Percentiles rank a stretch among this genome's conserved stretches.
phyloP scores from a whole-genome alignment of 2,797 vertebrate species.

The Pyrocephalus nanus region DNA sequence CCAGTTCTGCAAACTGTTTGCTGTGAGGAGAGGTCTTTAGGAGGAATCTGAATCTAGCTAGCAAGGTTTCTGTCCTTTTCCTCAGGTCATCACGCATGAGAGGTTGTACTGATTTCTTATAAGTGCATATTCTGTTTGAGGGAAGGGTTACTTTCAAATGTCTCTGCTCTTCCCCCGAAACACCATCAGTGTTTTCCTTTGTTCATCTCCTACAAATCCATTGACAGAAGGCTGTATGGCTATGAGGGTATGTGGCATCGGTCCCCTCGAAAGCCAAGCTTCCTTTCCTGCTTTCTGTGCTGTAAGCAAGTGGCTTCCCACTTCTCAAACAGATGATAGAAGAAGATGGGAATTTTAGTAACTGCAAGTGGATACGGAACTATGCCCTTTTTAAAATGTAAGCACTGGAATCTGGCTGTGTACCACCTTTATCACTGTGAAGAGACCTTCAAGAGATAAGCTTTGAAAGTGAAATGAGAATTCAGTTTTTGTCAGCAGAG shows the following conservation, averaged over 20 bases:
- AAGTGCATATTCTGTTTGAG: neutral
- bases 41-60: neutral
- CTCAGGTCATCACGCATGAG: neutral
- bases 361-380: neutral
- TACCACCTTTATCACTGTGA: neutral
- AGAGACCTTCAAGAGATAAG: neutral
- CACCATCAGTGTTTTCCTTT: neutral
- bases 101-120: neutral
- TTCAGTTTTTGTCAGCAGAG: neutral
- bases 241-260: neutral
- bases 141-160: neutral
- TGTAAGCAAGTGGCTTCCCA: neutral
- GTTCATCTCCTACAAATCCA: neutral
- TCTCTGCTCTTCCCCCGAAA: neutral
- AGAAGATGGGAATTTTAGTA: neutral
- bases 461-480: neutral
- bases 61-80: neutral
- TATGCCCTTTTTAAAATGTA: neutral
- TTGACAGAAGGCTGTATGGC: neutral
- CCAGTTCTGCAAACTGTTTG: neutral
- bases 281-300: neutral
- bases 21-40: constrained; percentile 4
- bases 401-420: neutral
- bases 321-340: neutral
- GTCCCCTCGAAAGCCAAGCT: neutral